Evolutionary conservation across 2,113 vertebrate genomes (phyloP).

Genomic region (Seriola rivoliana): DNA sequence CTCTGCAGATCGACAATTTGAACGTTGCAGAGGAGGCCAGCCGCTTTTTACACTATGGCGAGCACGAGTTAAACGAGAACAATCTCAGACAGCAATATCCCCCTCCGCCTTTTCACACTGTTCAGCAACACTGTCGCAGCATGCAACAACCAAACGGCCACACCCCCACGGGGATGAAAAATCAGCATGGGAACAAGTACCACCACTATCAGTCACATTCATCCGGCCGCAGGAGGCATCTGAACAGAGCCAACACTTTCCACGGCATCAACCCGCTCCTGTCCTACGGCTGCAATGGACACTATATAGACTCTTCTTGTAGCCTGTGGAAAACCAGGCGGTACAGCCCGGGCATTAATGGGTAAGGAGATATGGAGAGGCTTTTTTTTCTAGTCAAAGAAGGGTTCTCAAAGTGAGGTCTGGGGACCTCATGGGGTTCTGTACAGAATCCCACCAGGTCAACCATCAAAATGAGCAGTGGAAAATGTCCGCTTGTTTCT

Average conservation of each 20-base stretch:
- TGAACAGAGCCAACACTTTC: constrained; percentile 94
- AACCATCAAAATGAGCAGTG: not conserved
- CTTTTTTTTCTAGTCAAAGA: not conserved
- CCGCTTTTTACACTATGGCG: constrained; percentile 70
- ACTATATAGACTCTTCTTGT: constrained; percentile 83
- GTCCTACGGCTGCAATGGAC: constrained; percentile 78
- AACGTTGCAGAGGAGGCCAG: constrained; percentile 72
- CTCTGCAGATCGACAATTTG: constrained; percentile 74
- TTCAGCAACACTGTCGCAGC: constrained; percentile 77
- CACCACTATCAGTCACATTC: constrained; percentile 67
- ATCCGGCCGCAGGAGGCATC: constrained; percentile 91
- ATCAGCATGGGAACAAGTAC: constrained; percentile 79
- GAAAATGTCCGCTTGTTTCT: not conserved
- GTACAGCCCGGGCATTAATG: constrained; percentile 93
- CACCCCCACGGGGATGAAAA: constrained; percentile 78
- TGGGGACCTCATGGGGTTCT: not conserved
- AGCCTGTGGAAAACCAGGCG: constrained; percentile 93
- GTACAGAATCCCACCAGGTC: not conserved
- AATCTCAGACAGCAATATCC: constrained; percentile 59
- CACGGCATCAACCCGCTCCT: constrained; percentile 92
- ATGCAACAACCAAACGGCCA: constrained; percentile 78
- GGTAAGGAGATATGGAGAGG: constrained; percentile 83
- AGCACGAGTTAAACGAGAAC: constrained; percentile 71
- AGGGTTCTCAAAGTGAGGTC: not conserved
- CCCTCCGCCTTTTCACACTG: constrained; percentile 54